Conservation (phyloP, 2,888 invertebrate genomes). For the Lepidonotus clava region DNA sequence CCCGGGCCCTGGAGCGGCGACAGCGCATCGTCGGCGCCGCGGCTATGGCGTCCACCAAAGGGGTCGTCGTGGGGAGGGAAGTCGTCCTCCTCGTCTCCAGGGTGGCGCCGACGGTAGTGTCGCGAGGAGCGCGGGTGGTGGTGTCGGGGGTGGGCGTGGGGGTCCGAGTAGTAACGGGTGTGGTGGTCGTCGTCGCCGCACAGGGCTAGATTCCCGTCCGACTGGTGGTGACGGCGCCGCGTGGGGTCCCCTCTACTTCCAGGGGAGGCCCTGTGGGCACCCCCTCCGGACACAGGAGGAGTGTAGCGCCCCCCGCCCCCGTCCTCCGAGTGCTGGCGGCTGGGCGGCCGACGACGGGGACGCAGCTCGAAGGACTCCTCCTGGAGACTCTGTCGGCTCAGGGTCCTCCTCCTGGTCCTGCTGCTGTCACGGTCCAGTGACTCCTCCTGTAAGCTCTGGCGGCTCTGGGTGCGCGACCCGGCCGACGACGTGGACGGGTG, state of each 20-base stretch:
- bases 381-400: background rate
- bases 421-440: constrained; percentile 4
- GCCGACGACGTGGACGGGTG: background rate
- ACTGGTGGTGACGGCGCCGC: constrained; percentile 9
- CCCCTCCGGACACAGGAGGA: background rate
- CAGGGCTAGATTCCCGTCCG: constrained; percentile 5
- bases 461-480: constrained; percentile 24
- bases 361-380: constrained; percentile 9
- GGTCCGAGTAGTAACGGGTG: background rate
- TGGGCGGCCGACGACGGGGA: constrained; percentile 2
- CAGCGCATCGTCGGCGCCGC: constrained; percentile 7
- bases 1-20: constrained; percentile 32
- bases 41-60: background rate
- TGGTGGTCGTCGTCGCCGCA: background rate
- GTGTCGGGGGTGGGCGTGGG: constrained; percentile 5
- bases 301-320: background rate
- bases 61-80: background rate
- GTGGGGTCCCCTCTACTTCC: background rate
- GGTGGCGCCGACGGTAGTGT: background rate
- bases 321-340: constrained; percentile 27
- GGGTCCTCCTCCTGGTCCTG: constrained; percentile 20
- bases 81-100: background rate
- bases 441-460: background rate
- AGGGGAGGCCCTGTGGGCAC: background rate
- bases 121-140: background rate